Conservation (phyloP, 2,888 invertebrate genomes). For the Dryadula phaetusa region DNA sequence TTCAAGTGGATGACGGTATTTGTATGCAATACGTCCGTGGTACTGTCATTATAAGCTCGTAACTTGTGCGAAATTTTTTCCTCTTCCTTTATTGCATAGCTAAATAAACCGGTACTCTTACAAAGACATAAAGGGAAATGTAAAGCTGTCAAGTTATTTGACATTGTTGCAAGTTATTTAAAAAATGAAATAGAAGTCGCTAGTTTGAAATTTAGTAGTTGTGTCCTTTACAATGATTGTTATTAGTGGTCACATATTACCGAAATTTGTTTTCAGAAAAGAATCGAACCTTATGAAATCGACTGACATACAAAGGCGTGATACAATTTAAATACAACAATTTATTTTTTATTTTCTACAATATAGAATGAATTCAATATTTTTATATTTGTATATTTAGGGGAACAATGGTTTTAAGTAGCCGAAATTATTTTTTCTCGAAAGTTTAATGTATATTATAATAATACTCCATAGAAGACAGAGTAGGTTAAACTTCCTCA, state of each 20-base stretch:
- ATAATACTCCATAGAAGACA: not conserved
- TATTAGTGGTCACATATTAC: too few relatives aligned
- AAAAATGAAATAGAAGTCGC: too few relatives aligned
- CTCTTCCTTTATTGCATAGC: slow-evolving; percentile 25
- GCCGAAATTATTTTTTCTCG: not conserved
- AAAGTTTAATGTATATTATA: not conserved
- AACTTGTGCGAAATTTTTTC: slow-evolving; percentile 15
- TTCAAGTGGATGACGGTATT: slow-evolving; percentile 9
- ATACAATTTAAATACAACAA: not conserved
- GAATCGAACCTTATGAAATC: too few relatives aligned
- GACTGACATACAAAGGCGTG: not conserved
- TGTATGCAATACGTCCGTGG: slow-evolving; percentile 23
- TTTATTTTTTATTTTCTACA: not conserved
- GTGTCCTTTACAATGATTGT: too few relatives aligned
- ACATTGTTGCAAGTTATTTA: not conserved
- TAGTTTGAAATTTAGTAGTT: too few relatives aligned
- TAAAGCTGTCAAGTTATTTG: not conserved
- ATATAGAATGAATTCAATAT: not conserved
- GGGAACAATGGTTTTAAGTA: not conserved
- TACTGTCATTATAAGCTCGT: slow-evolving; percentile 28
- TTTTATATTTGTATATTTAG: too few relatives aligned
- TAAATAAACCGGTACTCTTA: slow-evolving; percentile 16
- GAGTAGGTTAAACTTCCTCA: not conserved
- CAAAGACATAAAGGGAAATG: slow-evolving; percentile 7
- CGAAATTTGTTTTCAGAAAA: too few relatives aligned